Percentiles rank a stretch among this genome's conserved stretches.
Conservation (phyloP, 2,888 invertebrate species). For the Heliconius sara region DNA sequence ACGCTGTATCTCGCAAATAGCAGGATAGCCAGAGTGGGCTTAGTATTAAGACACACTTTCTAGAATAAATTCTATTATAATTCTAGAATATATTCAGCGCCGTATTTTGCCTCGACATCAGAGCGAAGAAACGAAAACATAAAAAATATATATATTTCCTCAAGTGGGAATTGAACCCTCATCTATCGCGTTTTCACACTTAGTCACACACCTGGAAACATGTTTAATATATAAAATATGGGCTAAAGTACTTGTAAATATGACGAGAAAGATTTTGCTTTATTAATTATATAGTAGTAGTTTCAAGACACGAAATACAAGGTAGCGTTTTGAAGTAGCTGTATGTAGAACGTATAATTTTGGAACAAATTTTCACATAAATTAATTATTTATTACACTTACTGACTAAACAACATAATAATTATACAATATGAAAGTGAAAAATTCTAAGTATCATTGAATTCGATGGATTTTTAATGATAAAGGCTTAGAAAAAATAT, state of each 20-base stretch:
- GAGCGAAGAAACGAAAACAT: no score
- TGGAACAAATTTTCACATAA: not conserved
- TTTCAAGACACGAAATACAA: not conserved
- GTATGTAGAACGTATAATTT: constrained; percentile 4
- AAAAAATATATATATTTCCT: no score
- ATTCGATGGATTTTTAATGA: not conserved
- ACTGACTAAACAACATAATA: not conserved
- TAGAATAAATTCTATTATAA: no score
- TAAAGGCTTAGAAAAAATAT: no score
- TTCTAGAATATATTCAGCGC: no score
- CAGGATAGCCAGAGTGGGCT: no score
- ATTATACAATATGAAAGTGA: not conserved
- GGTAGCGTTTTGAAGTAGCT: not conserved
- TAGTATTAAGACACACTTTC: no score
- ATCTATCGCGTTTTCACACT: no score
- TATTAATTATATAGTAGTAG: constrained; percentile 6
- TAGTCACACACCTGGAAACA: not conserved
- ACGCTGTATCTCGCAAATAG: no score
- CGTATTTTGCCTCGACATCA: no score
- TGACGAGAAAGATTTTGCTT: not conserved
- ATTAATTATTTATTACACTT: constrained; percentile 1
- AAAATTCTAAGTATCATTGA: not conserved
- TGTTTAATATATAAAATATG: not conserved
- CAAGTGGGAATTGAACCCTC: no score
- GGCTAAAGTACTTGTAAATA: not conserved